Conservation (phyloP, 2,797 vertebrate species). For the Distichodus sexfasciatus region DNA sequence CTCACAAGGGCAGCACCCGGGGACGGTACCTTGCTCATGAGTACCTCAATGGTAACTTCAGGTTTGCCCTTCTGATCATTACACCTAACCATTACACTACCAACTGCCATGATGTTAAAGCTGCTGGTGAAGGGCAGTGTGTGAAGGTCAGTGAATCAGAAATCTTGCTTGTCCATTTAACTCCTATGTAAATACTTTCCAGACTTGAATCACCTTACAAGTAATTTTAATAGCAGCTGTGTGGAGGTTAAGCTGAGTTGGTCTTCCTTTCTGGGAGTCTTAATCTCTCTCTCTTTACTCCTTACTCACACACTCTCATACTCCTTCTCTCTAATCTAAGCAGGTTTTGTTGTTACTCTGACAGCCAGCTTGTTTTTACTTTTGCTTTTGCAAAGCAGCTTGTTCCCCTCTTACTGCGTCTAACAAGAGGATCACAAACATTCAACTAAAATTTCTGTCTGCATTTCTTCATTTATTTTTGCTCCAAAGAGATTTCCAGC, state of each 20-base stretch:
- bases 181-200: too few species aligned
- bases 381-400: neutral
- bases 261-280: neutral
- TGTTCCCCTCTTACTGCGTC: neutral
- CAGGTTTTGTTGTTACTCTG: neutral
- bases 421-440: neutral
- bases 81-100: too few species aligned
- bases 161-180: too few species aligned
- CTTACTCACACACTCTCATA: too few species aligned
- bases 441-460: neutral
- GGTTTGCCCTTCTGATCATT: too few species aligned
- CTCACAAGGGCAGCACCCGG: too few species aligned
- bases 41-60: too few species aligned
- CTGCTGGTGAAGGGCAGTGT: too few species aligned
- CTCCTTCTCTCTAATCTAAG: neutral
- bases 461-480: slow-evolving; percentile 20
- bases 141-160: too few species aligned
- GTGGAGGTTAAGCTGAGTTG: slow-evolving; percentile 9
- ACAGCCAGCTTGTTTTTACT: neutral
- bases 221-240: neutral
- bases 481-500: slow-evolving; percentile 18
- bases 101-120: too few species aligned
- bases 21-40: too few species aligned
- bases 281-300: neutral
- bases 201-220: too few species aligned